Evolutionary conservation across 1,140 invertebrate genomes (phyloP).

Genomic region (Drosophila bocqueti): DNA sequence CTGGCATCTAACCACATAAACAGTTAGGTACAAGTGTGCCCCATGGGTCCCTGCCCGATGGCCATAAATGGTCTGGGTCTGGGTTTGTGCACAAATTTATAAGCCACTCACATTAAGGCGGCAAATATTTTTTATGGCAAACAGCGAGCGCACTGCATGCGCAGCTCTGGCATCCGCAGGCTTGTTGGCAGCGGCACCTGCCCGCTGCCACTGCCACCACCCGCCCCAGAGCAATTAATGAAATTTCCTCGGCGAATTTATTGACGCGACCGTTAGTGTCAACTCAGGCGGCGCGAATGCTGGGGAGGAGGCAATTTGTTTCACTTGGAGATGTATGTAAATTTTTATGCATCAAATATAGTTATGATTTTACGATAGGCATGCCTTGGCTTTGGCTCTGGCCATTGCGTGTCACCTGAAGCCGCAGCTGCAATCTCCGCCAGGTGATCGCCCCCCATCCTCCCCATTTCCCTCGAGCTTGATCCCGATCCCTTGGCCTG

Average conservation of each 20-base stretch:
- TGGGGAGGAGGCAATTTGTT: conserved; percentile 34
- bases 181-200: conserved; percentile 47
- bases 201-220: conserved; percentile 25
- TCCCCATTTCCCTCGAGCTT: background rate
- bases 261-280: conserved; percentile 65
- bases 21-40: conserved; percentile 65
- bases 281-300: conserved; percentile 10
- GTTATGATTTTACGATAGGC: conserved; percentile 51
- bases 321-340: conserved; percentile 57
- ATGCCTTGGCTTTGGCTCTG: conserved; percentile 17
- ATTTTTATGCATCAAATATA: conserved; percentile 69
- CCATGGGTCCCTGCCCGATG: conserved; percentile 52
- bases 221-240: conserved; percentile 65
- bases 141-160: conserved; percentile 45
- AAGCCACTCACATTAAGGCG: conserved; percentile 79
- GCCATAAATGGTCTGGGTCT: conserved; percentile 73
- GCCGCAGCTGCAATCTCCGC: conserved; percentile 34
- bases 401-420: conserved; percentile 74
- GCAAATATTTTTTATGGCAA: conserved; percentile 79
- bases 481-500: conserved; percentile 29
- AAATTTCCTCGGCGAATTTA: conserved; percentile 71
- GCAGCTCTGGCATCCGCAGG: conserved; percentile 45
- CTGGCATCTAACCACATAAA: conserved; percentile 54
- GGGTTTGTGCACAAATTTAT: conserved; percentile 79
- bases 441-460: conserved; percentile 6